Percentiles rank a stretch among this genome's conserved stretches.
phyloP scores from a whole-genome alignment of 2,113 vertebrate species.

The Xiphophorus maculatus region DNA sequence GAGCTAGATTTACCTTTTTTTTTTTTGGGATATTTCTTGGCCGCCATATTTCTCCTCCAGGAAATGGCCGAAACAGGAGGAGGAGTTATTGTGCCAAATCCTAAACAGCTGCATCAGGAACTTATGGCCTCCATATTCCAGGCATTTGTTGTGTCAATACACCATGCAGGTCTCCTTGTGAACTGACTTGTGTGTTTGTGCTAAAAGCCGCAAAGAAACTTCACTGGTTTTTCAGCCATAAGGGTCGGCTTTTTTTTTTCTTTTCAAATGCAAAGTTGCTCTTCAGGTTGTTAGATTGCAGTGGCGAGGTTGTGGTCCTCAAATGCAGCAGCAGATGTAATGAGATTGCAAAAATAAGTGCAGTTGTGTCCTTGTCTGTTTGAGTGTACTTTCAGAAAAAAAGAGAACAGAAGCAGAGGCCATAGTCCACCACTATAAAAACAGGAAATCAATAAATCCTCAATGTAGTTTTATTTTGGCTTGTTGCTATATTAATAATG shows the following conservation, averaged over 20 bases:
- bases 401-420: not conserved
- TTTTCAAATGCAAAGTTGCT: not conserved
- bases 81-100: too few species aligned
- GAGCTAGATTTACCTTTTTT: too few species aligned
- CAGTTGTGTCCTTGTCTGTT: not conserved
- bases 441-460: not conserved
- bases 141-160: too few species aligned
- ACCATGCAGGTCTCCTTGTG: too few species aligned
- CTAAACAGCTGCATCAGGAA: too few species aligned
- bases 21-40: too few species aligned
- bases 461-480: not conserved
- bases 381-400: not conserved
- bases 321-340: not conserved
- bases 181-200: too few species aligned
- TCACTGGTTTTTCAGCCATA: not conserved
- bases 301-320: not conserved
- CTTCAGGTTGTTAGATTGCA: not conserved
- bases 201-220: not conserved
- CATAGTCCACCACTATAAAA: not conserved
- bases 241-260: not conserved
- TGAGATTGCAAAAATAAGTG: not conserved
- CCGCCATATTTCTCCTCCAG: too few species aligned
- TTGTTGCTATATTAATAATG: not conserved
- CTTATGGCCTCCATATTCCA: too few species aligned
- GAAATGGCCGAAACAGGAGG: too few species aligned